Percentiles rank a stretch among this genome's conserved stretches.
phyloP scores from a whole-genome alignment of 35 echinoderm and acorn worm species.

The Acanthaster planci region DNA sequence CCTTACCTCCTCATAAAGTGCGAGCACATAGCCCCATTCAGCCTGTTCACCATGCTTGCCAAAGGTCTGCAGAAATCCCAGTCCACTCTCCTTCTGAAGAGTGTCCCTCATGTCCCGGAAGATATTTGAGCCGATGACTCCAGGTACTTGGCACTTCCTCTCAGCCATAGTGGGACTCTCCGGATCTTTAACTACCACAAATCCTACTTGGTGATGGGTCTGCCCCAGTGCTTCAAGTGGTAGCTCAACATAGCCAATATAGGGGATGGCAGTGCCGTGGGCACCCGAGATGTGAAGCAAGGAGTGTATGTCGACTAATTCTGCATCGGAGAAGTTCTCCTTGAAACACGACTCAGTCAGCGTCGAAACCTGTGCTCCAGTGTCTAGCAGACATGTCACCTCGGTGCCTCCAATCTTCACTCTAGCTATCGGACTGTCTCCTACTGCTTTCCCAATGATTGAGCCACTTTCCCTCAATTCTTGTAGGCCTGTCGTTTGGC shows the following conservation, averaged over 20 bases:
- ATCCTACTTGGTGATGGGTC: slow-evolving; percentile 56
- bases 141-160: slow-evolving; percentile 55
- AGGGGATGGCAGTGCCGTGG: slow-evolving; percentile 67
- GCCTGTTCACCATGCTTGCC: background rate
- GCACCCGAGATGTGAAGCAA: slow-evolving; percentile 27
- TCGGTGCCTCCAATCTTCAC: slow-evolving; percentile 18
- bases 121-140: slow-evolving; percentile 66
- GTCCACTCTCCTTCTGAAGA: background rate
- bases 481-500: slow-evolving; percentile 55
- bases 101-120: slow-evolving; percentile 32
- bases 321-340: slow-evolving; percentile 43
- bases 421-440: slow-evolving; percentile 45
- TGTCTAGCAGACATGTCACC: slow-evolving; percentile 68
- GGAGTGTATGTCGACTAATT: slow-evolving; percentile 6
- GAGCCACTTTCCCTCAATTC: background rate
- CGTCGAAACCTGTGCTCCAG: slow-evolving; percentile 71
- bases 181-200: slow-evolving; percentile 60
- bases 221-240: slow-evolving; percentile 34
- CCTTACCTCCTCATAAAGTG: slow-evolving; percentile 40
- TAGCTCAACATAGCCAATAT: slow-evolving; percentile 57
- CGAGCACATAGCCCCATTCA: slow-evolving; percentile 36
- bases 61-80: slow-evolving; percentile 5
- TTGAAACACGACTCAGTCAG: slow-evolving; percentile 65
- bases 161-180: slow-evolving; percentile 5
- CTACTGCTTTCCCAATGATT: slow-evolving; percentile 60